Evolutionary conservation across 2,888 invertebrate species (phyloP).

Genomic region (Drosophila buzzatii): DNA sequence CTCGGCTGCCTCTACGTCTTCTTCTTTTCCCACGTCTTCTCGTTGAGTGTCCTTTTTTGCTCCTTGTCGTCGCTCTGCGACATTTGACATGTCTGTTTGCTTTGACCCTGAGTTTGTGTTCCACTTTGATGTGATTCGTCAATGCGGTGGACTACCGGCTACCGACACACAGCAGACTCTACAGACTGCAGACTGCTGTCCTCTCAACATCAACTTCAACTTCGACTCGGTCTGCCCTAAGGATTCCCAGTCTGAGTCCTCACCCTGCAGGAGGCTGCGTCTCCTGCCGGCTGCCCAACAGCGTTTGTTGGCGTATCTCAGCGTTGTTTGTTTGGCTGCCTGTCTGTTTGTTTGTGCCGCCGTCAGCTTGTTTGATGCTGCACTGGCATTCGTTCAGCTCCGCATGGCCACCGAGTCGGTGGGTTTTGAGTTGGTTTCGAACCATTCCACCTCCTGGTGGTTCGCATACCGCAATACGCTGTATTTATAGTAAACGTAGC

Average conservation of each 20-base stretch:
- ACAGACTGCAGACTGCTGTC: background rate
- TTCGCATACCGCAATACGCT: conserved; percentile 62
- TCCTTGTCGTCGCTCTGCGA: conserved; percentile 64
- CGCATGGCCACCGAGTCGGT: conserved; percentile 25
- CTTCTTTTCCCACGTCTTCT: background rate
- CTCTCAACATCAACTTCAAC: conserved; percentile 10
- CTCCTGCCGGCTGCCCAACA: conserved; percentile 63
- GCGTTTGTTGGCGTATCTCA: conserved; percentile 80
- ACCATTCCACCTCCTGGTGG: conserved; percentile 29
- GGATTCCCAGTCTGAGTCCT: conserved; percentile 2
- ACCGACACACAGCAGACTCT: conserved; percentile 41
- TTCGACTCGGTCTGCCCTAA: background rate
- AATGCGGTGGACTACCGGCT: conserved; percentile 81
- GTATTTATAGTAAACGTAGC: conserved; percentile 78
- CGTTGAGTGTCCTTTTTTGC: conserved; percentile 16
- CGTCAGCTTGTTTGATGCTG: conserved; percentile 26
- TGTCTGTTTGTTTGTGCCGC: conserved; percentile 26
- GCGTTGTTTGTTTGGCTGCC: conserved; percentile 35
- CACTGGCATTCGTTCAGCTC: conserved; percentile 58
- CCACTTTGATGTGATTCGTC: conserved; percentile 83
- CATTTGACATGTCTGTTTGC: conserved; percentile 77
- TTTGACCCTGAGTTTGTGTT: conserved; percentile 68
- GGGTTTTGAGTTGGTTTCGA: background rate
- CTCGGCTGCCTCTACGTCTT: background rate
- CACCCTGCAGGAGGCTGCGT: conserved; percentile 7